A percentile compares a stretch with the other conserved stretches of the same genome.
These are phyloP conservation scores for Mustela lutreola DNA, from an alignment of 2,113 vertebrate genomes.

Conservation along the genomic window DNA sequence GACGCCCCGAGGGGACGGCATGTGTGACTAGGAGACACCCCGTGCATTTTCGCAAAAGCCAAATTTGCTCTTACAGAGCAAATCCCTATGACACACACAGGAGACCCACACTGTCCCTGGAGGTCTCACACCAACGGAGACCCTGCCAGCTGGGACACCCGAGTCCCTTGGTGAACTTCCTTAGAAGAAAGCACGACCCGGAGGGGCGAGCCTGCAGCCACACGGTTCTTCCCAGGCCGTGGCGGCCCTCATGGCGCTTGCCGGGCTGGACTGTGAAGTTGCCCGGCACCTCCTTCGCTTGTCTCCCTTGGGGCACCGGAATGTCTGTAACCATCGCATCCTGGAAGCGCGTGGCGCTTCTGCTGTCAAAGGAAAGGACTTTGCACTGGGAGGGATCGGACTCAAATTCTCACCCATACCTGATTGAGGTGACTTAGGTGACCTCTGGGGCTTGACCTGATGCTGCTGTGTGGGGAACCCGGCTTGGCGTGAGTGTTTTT, in stretches of 20 bases:
- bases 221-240: background rate
- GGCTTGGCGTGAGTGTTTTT: accelerated
- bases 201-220: background rate
- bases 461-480: background rate
- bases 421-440: background rate
- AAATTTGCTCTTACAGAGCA: accelerated
- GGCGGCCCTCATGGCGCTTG: accelerated
- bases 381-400: accelerated
- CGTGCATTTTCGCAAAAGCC: background rate
- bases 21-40: accelerated
- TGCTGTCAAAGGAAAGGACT: accelerated
- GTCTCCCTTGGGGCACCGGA: no score
- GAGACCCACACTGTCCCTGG: background rate
- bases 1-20: background rate
- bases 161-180: background rate
- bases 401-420: accelerated
- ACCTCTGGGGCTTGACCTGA: no score
- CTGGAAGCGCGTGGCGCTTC: background rate
- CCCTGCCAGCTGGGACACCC: background rate
- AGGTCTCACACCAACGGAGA: accelerated
- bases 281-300: accelerated
- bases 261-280: background rate
- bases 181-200: background rate
- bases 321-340: accelerated
- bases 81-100: accelerated